Evolutionary conservation across 2,888 invertebrate genomes (phyloP).

Genomic region (Scaptodrosophila latifasciaeformis): DNA sequence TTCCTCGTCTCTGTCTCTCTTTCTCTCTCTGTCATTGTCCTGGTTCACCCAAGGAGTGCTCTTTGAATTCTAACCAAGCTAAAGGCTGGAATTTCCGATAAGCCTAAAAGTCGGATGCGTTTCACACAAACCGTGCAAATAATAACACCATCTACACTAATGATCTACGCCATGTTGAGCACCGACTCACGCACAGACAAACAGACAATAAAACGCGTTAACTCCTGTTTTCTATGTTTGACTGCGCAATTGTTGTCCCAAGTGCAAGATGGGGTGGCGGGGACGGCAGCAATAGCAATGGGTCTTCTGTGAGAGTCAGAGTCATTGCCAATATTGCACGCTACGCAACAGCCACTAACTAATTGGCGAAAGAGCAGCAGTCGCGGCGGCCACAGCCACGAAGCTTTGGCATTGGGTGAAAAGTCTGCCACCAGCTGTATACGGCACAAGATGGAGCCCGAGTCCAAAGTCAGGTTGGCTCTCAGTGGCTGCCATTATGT

Average conservation of each 20-base stretch:
- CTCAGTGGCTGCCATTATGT: slow-evolving; percentile 8
- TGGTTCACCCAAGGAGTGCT: too few species aligned
- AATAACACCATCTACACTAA: slow-evolving; percentile 73
- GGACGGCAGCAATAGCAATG: too few species aligned
- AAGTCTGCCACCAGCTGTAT: slow-evolving; percentile 39
- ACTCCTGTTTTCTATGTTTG: slow-evolving; percentile 32
- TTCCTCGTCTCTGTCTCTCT: too few species aligned
- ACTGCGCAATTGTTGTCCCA: not conserved
- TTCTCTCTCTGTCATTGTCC: too few species aligned
- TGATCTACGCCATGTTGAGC: slow-evolving; percentile 65
- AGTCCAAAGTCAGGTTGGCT: slow-evolving; percentile 35
- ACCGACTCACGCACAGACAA: slow-evolving; percentile 31
- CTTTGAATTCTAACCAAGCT: too few species aligned
- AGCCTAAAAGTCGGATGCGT: slow-evolving; percentile 24
- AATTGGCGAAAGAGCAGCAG: slow-evolving; percentile 52
- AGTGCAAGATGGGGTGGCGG: not conserved
- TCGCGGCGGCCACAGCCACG: slow-evolving; percentile 12
- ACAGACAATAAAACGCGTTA: slow-evolving; percentile 63
- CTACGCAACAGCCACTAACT: slow-evolving; percentile 56
- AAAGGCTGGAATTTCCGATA: too few species aligned
- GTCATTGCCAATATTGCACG: slow-evolving; percentile 49
- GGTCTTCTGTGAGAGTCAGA: not conserved
- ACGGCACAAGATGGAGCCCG: slow-evolving; percentile 12
- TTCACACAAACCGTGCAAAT: slow-evolving; percentile 74
- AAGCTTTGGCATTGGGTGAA: slow-evolving; percentile 37